Percentiles rank a stretch among this genome's conserved stretches.
These are phyloP conservation scores for Chalcosyrphus nemorum DNA, from an alignment of 2,888 invertebrate species.

Conservation along the genomic window DNA sequence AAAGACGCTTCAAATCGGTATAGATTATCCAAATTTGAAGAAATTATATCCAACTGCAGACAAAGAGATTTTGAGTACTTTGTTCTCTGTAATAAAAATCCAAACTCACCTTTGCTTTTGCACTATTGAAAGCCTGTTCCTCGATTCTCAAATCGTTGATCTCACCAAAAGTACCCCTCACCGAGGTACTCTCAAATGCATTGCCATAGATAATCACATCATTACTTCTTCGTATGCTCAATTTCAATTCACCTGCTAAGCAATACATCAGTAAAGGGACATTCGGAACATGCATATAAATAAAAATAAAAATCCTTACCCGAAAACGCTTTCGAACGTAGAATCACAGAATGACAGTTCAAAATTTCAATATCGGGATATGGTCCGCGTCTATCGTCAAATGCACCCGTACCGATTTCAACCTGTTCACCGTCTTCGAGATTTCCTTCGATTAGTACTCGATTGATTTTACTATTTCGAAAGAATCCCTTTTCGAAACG, in stretches of 20 bases:
- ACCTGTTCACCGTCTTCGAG: constrained; percentile 76
- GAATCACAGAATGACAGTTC: constrained; percentile 77
- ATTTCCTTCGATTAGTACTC: constrained; percentile 77
- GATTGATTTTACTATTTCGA: constrained; percentile 77
- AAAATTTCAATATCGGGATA: constrained; percentile 79
- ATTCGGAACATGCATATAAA: neutral
- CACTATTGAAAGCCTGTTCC: constrained; percentile 79
- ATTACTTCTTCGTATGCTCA: constrained; percentile 77
- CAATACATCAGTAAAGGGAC: constrained; percentile 36
- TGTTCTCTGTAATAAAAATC: constrained; percentile 63
- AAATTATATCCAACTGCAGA: constrained; percentile 78
- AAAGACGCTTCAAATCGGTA: constrained; percentile 79
- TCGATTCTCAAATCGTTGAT: constrained; percentile 77
- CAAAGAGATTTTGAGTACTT: constrained; percentile 70
- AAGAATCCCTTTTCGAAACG: constrained; percentile 78
- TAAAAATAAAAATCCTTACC: constrained; percentile 76
- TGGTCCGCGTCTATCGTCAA: constrained; percentile 78
- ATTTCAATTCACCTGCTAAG: constrained; percentile 78
- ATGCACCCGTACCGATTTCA: constrained; percentile 78
- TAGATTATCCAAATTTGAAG: constrained; percentile 77
- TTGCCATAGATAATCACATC: constrained; percentile 76
- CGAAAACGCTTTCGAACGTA: constrained; percentile 77
- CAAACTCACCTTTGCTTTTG: constrained; percentile 77
- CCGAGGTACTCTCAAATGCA: constrained; percentile 79
- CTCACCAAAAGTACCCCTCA: constrained; percentile 77